Base-by-base conservation (phyloP, 2,113 vertebrate species). In the Myrmophylax atrothorax region DNA sequence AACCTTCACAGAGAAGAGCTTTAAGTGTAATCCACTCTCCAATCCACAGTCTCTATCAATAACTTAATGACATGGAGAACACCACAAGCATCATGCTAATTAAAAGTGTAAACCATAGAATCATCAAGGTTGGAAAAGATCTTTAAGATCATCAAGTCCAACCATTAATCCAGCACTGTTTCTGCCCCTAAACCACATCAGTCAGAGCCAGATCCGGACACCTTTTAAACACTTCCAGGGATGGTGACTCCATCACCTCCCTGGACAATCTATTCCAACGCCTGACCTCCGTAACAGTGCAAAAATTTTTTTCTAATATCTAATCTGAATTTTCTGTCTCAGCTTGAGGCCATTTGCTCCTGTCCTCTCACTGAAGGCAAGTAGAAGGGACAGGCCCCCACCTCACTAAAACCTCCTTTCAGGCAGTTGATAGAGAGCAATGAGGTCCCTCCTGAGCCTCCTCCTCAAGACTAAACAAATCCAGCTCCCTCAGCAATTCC, bases 61-160 rank as follows among this genome's bases (percentile, higher is more conserved):
- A 56, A 38, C 23, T 46, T 60, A 29, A 37, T 0, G 0, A 52
- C 22, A 84, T 0, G 0, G n/a, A 74, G 15, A 93, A 77, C 12
- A 44, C 18, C 42, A 24, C 16, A 67, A 52, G 9, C 10, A 73
- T 38, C 8, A 26, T 1, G 1, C 10, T 15, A 91, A 77, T 31
- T 67, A 50, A 38, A 75, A 68, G 4, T 3, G 1, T 35, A 87
- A 91, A 47, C 33, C 5, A 80, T 6, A 82, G 19, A 53, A 55
- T 47, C n/a, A 46, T 25, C 17, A 60, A 47, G 20, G 52, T 1
- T 25, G 31, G 22, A 59, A 59, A 23, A 81, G 33, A 82, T 8
- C 52, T 46, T 46, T 38, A 52, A 67, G 29, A 53, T 14, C 31
- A 47, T 14, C 4, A 46, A 46, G 16, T 12, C 24, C 62, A 60